These are phyloP conservation scores for Silvanus unidentatus DNA, from an alignment of 2,888 invertebrate species.

Conservation along the genomic window DNA sequence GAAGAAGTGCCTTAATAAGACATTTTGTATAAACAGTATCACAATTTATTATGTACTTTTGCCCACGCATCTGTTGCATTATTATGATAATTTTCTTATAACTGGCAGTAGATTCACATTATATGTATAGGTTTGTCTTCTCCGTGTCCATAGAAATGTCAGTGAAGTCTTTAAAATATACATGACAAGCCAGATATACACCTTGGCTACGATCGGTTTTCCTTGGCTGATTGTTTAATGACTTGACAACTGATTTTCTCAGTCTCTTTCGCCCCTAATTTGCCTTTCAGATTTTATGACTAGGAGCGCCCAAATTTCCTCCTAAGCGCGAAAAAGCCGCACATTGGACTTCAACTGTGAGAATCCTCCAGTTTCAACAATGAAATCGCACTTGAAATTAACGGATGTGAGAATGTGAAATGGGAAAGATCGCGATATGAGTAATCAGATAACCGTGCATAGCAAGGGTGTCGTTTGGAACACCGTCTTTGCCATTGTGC, in stretches of 20 bases:
- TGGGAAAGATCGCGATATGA: slow-evolving; percentile 39
- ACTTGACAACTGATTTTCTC: slow-evolving; percentile 4
- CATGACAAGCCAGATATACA: slow-evolving; percentile 20
- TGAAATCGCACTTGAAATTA: slow-evolving; percentile 20
- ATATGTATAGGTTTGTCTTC: slow-evolving; percentile 1
- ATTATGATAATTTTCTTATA: slow-evolving; percentile 33
- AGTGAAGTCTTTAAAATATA: slow-evolving; percentile 27
- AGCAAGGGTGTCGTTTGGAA: slow-evolving; percentile 45
- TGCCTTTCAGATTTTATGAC: background rate
- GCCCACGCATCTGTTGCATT: slow-evolving; percentile 35
- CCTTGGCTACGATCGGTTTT: slow-evolving; percentile 15
- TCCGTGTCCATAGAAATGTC: slow-evolving; percentile 17
- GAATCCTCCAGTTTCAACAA: too few relatives aligned
- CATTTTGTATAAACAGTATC: slow-evolving; percentile 19
- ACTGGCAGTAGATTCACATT: slow-evolving; percentile 20
- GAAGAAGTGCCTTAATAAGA: slow-evolving; percentile 16
- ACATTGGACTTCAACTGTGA: too few relatives aligned
- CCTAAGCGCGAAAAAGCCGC: too few relatives aligned
- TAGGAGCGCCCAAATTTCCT: too few relatives aligned
- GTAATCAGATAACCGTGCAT: slow-evolving; percentile 42
- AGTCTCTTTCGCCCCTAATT: background rate
- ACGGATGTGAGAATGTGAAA: slow-evolving; percentile 31
- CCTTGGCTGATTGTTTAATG: slow-evolving; percentile 22
- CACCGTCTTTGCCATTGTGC: slow-evolving; percentile 44
- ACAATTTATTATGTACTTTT: slow-evolving; percentile 30